Conservation (phyloP, 1,140 invertebrate species). For the Bombus turneri region DNA sequence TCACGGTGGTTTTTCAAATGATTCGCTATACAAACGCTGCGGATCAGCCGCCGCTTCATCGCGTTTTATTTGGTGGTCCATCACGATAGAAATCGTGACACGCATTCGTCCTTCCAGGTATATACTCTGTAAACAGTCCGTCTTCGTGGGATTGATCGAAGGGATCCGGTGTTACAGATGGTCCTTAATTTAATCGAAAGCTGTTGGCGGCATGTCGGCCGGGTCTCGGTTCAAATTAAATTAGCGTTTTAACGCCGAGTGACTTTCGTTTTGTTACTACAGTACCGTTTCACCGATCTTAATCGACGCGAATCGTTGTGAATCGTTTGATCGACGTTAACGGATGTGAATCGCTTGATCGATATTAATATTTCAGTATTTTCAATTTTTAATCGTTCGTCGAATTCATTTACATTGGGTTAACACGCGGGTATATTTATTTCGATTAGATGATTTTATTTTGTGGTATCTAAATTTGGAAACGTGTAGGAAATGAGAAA, state of each 20-base stretch:
- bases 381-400: too few relatives aligned
- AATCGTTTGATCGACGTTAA: too few relatives aligned
- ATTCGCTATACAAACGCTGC: constrained; percentile 58
- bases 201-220: neutral
- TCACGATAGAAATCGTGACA: constrained; percentile 15
- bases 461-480: too few relatives aligned
- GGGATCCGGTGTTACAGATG: constrained; percentile 28
- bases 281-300: too few relatives aligned
- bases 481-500: too few relatives aligned
- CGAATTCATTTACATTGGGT: too few relatives aligned
- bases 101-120: neutral
- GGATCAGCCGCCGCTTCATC: constrained; percentile 13
- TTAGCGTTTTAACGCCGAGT: too few relatives aligned
- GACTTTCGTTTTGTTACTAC: too few relatives aligned
- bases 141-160: constrained; percentile 27
- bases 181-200: neutral
- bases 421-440: neutral
- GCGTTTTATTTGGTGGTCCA: constrained; percentile 47
- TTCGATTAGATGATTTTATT: neutral
- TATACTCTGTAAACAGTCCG: constrained; percentile 23
- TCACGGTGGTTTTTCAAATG: constrained; percentile 60
- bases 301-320: too few relatives aligned
- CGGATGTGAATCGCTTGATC: too few relatives aligned
- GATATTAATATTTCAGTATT: too few relatives aligned
- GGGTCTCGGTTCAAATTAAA: too few relatives aligned